Base-by-base conservation (phyloP, 2,888 invertebrate genomes). In the Cryptosula pallasiana region DNA sequence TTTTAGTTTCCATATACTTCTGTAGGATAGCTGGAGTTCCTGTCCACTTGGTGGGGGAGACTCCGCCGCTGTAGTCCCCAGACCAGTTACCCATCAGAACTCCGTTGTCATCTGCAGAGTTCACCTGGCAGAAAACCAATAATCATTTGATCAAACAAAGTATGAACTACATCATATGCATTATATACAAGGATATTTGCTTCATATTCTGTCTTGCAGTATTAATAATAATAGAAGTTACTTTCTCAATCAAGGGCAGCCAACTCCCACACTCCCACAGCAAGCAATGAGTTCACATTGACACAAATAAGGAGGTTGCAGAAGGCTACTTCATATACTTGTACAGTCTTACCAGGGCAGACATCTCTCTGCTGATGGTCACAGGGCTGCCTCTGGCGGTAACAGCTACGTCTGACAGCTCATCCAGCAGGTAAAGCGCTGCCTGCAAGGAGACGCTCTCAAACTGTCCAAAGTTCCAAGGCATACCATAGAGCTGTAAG, bases 81-180 rank as follows among this genome's bases (percentile, higher is more conserved):
- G 90, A 89, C 95, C 95, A 95, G 84, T 93, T 94, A 0, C 95
- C 94, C 81, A 91, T 88, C 71, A 95, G 84, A 0, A 91, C 90
- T 0, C 95, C 95, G 79, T 91, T 90, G 82, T 95, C 94, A 79
- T 94, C 94, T 45, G 88, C 87, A 0, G 89, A 87, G 81, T 90
- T 90, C n/a, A 90, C 88, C 90, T 70, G 63, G 3, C 9, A 55
- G 55, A 20, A 45, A 13, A 45, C 9, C 45, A 45, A 45, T 20
- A 45, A n/a, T n/a, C n/a, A n/a, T n/a, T n/a, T n/a, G n/a, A n/a
- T n/a, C n/a, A n/a, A n/a, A n/a, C n/a, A n/a, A n/a, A n/a, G n/a
- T n/a, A n/a, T n/a, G n/a, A n/a, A n/a, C n/a, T n/a, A n/a, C n/a
- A n/a, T n/a, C n/a, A n/a, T n/a, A n/a, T n/a, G n/a, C n/a, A n/a